Base-by-base conservation (phyloP, 1,140 invertebrate species). In the Drosophila tristis region DNA sequence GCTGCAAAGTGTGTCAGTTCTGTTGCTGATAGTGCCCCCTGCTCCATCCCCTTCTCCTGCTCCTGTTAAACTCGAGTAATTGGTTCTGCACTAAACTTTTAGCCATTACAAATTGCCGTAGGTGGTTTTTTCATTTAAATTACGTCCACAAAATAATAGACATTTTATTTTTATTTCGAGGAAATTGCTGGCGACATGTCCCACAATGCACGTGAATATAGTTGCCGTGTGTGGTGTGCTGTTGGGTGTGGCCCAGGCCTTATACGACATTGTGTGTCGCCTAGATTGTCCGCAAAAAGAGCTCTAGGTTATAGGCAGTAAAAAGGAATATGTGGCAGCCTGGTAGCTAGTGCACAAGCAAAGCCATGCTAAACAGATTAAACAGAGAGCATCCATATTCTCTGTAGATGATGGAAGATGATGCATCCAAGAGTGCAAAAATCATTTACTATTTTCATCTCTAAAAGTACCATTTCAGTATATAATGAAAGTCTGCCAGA, bases 1-100 rank as follows among this genome's bases (percentile, higher is more conserved):
- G 35, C 59, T 43, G 59, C 29, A 35, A 53, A 89, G 60, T 87
- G 62, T 87, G 82, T 87, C 82, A 87, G 80, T 79, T 75, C 56
- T 57, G 61, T 59, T 65, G 73, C 61, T 62, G 47, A 71, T 73
- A 81, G 57, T 65, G 48, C 61, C 54, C 58, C 66, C 71, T 68
- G 47, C 74, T 45, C 8, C 29, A 7, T 1, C 11, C 50, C 54
- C 60, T 72, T 2, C 47, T 35, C 23, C 56, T 39, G 11, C 35
- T 7, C 6, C 26, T 29, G 20, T 51, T 23, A 20, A 43, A 31
- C 25, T 20, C 20, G 29, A 71, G 61, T 73, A 74, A 82, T 79
- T 57, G 72, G 49, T 42, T 63, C 20, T 47, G 75, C 57, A 67
- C 44, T 63, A 68, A 67, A 85, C 42, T 56, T 68, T 39, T 20